phyloP scores from a whole-genome alignment of 1,140 invertebrate genomes.

The Elysia chlorotica region DNA sequence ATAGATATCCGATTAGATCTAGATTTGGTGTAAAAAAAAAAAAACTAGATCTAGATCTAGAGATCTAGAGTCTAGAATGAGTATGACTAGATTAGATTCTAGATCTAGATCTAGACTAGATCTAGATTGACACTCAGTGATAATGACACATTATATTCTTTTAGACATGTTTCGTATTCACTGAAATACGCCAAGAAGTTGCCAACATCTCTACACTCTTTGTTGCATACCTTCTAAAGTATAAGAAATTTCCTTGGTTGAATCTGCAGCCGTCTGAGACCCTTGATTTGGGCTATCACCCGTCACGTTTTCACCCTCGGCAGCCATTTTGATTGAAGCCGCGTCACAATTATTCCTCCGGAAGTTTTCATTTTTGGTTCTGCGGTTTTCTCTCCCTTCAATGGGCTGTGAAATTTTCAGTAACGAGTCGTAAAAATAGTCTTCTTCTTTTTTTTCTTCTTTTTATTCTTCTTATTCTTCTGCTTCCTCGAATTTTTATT shows the following conservation, averaged over 20 bases:
- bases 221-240: slow-evolving; percentile 51
- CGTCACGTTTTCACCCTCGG: slow-evolving; percentile 49
- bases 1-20: too few species aligned
- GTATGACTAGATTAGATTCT: background rate
- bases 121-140: background rate
- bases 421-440: too few species aligned
- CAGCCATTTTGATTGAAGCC: slow-evolving; percentile 40
- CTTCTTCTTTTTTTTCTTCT: too few species aligned
- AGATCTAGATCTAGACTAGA: background rate
- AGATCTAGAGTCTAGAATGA: background rate
- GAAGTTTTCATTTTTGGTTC: too few species aligned
- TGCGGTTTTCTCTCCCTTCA: too few species aligned
- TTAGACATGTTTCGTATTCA: background rate
- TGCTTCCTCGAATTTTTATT: too few species aligned
- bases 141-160: background rate
- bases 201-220: background rate
- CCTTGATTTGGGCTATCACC: slow-evolving; percentile 33
- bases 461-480: too few species aligned
- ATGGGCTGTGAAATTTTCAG: too few species aligned
- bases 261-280: slow-evolving; percentile 31
- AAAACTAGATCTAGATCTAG: too few species aligned
- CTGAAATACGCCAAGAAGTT: background rate
- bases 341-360: too few species aligned
- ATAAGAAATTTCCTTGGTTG: slow-evolving; percentile 30
- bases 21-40: too few species aligned